Percentiles rank a stretch among this genome's conserved stretches.
Evolutionary conservation across 2,797 vertebrate species (phyloP).

Genomic region (Thalassophryne amazonica): DNA sequence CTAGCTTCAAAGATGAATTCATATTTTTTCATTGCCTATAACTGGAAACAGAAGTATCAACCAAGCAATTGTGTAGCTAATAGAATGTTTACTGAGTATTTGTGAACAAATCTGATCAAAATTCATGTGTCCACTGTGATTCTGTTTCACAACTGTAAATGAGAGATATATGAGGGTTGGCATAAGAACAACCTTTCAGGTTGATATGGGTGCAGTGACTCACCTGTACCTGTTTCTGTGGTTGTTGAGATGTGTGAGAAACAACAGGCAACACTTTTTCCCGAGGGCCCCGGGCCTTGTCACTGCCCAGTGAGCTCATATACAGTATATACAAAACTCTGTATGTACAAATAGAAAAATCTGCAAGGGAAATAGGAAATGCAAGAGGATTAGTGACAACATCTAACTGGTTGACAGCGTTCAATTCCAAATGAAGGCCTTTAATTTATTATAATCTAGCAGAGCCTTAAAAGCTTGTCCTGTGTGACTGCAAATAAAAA

Average conservation of each 20-base stretch:
- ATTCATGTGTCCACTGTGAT: constrained; percentile 1
- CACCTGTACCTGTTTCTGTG: constrained; percentile 97
- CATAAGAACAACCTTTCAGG: neutral
- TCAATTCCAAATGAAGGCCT: no score
- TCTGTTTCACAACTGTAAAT: constrained; percentile 1
- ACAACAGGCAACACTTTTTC: constrained; percentile 88
- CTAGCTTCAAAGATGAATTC: no score
- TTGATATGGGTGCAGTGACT: constrained; percentile 25
- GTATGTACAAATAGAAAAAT: constrained; percentile 99
- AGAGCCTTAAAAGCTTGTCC: neutral
- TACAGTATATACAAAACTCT: constrained; percentile 99
- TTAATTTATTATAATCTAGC: no score
- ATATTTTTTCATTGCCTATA: neutral
- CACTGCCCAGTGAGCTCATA: constrained; percentile 94
- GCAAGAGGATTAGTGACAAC: constrained; percentile 1
- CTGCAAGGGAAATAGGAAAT: constrained; percentile 70
- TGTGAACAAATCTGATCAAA: neutral
- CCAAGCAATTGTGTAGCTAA: neutral
- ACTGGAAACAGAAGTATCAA: neutral
- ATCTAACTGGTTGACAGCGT: no score
- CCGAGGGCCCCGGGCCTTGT: constrained; percentile 91
- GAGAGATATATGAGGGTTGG: neutral
- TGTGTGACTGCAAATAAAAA: neutral
- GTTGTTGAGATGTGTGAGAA: constrained; percentile 83
- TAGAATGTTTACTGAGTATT: neutral